Percentiles rank a stretch among this genome's conserved stretches.
phyloP scores from a whole-genome alignment of 2,888 invertebrate species.

The Oscheius sp. region DNA sequence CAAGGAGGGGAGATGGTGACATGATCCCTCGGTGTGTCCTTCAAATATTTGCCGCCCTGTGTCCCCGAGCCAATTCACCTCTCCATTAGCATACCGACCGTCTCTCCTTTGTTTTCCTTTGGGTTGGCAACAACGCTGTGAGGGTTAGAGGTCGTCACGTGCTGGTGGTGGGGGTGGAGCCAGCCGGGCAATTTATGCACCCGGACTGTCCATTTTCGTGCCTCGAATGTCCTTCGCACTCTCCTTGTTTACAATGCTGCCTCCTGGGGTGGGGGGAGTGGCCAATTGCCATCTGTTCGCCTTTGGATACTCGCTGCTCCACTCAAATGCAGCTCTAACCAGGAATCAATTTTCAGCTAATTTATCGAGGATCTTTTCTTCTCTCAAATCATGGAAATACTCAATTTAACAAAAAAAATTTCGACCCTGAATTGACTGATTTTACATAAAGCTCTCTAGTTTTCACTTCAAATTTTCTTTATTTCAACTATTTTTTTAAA shows the following conservation, averaged over 20 bases:
- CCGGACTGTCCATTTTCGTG: conserved; percentile 12
- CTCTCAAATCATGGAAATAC: background rate
- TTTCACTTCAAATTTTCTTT: no score
- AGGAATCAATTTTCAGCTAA: no score
- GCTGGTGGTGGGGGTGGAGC: conserved; percentile 1
- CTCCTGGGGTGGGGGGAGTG: no score
- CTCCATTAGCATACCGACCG: conserved; percentile 7
- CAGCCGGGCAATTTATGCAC: conserved; percentile 1
- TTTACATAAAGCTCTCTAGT: no score
- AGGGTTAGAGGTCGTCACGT: conserved; percentile 8
- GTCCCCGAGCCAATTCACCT: conserved; percentile 3
- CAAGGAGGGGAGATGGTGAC: no score
- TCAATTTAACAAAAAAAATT: no score
- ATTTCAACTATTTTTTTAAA: no score
- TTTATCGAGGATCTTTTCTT: background rate
- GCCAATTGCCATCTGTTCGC: conserved; percentile 17
- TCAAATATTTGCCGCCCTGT: conserved; percentile 17
- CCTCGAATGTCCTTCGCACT: background rate
- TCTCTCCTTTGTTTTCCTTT: conserved; percentile 1
- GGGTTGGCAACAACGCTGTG: no score
- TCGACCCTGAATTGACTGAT: no score
- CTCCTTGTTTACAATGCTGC: conserved; percentile 16
- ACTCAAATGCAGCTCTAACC: background rate
- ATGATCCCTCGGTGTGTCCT: background rate
- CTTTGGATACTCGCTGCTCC: background rate